Percentiles rank a stretch among this genome's conserved stretches.
Conservation (phyloP, 2,797 vertebrate species). For the Dendrocincla fuliginosa region DNA sequence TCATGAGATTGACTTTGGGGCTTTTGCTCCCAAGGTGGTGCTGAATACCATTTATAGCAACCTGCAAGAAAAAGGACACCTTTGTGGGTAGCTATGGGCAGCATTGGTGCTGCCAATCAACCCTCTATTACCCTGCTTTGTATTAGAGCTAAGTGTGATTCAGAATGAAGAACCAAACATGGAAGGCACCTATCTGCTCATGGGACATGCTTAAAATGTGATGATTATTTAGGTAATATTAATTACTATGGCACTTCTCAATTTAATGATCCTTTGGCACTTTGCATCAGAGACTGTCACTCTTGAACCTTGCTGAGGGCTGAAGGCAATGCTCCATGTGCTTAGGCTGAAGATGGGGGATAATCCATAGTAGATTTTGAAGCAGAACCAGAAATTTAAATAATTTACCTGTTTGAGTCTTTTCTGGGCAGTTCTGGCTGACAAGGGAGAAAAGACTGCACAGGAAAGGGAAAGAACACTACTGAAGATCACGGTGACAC, state of each 20-base stretch:
- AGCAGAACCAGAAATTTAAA: neutral
- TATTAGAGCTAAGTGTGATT: neutral
- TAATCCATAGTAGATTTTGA: neutral
- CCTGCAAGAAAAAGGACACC: neutral
- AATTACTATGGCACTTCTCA: neutral
- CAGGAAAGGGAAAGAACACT: rapidly evolving
- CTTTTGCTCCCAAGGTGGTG: neutral
- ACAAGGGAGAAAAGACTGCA: neutral
- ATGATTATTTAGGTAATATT: neutral
- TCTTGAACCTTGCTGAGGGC: neutral
- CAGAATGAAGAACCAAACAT: neutral
- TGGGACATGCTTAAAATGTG: neutral
- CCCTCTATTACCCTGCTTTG: neutral
- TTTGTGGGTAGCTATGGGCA: neutral
- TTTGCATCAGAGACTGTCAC: neutral
- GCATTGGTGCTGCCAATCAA: rapidly evolving
- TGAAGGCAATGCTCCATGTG: neutral
- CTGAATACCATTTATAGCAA: neutral
- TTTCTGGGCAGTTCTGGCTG: neutral
- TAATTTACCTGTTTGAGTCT: neutral
- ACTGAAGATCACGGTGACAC: rapidly evolving
- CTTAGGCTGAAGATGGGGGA: neutral
- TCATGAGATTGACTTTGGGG: neutral
- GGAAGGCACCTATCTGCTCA: neutral
- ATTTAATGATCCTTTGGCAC: neutral